Conservation (phyloP, 2,113 vertebrate species). For the Amblyopsis rosae region DNA sequence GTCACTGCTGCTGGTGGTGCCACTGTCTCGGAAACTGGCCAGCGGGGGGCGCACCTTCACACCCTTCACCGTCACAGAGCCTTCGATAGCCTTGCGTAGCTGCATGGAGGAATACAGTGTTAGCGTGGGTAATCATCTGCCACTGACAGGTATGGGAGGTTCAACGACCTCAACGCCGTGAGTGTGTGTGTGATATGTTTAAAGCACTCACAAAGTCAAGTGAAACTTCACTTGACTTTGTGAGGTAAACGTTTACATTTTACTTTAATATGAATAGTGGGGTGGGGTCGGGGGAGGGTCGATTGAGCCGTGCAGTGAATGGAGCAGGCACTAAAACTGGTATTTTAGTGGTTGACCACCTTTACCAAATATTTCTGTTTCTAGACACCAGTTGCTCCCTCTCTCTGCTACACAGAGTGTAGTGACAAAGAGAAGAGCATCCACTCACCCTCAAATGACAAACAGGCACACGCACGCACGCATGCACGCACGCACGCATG, state of each 20-base stretch:
- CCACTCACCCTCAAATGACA: constrained; percentile 7
- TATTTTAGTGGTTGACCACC: neutral
- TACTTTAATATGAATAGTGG: too few species aligned
- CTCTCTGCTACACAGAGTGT: neutral
- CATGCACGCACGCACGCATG: neutral
- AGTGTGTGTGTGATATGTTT: too few species aligned
- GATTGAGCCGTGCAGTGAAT: neutral
- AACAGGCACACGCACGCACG: constrained; percentile 3
- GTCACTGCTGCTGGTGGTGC: constrained; percentile 88
- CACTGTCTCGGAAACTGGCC: constrained; percentile 94
- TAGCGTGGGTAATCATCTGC: neutral
- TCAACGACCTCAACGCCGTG: too few species aligned
- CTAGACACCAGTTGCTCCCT: neutral
- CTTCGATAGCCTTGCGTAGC: constrained; percentile 97
- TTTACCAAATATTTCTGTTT: neutral
- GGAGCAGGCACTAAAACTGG: neutral
- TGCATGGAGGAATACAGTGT: constrained; percentile 50
- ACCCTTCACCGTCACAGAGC: constrained; percentile 90
- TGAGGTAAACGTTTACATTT: too few species aligned
- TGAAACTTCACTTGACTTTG: too few species aligned
- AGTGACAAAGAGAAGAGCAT: neutral
- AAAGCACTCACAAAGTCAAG: too few species aligned
- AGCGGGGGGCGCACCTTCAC: constrained; percentile 92
- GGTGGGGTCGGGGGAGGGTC: neutral
- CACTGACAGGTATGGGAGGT: too few species aligned